Percentiles rank a stretch among this genome's conserved stretches.
These are phyloP conservation scores for Porites lobata DNA, from an alignment of 92 coral and sea anemone species.

Conservation along the genomic window DNA sequence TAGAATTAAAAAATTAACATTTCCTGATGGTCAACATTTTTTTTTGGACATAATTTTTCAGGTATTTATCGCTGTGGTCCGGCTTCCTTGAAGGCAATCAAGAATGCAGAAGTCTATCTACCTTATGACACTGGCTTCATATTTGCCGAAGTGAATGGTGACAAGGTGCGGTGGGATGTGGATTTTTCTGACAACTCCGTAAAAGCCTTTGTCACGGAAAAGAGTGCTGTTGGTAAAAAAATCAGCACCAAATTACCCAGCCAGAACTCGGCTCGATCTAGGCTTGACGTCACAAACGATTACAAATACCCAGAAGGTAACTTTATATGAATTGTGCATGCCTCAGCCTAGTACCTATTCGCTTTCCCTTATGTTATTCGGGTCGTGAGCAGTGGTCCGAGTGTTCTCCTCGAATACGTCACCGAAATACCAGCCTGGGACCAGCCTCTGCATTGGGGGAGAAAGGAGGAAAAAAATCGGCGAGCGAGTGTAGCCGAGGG, in stretches of 20 bases:
- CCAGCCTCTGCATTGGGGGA: no score
- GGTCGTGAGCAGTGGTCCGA: no score
- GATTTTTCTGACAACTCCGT: conserved; percentile 60
- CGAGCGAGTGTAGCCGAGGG: no score
- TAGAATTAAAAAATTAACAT: no score
- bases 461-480: no score
- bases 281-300: conserved; percentile 62
- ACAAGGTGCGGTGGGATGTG: conserved; percentile 78
- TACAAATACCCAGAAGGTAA: conserved; percentile 75
- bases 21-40: no score
- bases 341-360: no score
- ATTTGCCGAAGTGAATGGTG: conserved; percentile 85
- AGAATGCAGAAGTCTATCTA: conserved; percentile 72
- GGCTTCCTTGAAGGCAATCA: conserved; percentile 80
- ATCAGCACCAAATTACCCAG: conserved; percentile 82
- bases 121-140: conserved; percentile 79
- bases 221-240: conserved; percentile 46
- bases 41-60: background rate
- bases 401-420: no score
- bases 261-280: background rate
- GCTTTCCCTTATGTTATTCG: no score
- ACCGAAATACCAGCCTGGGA: no score
- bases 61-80: conserved; percentile 82
- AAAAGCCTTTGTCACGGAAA: conserved; percentile 19
- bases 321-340: no score